phyloP scores from a whole-genome alignment of 2,888 invertebrate species.

The Beris chalybata region DNA sequence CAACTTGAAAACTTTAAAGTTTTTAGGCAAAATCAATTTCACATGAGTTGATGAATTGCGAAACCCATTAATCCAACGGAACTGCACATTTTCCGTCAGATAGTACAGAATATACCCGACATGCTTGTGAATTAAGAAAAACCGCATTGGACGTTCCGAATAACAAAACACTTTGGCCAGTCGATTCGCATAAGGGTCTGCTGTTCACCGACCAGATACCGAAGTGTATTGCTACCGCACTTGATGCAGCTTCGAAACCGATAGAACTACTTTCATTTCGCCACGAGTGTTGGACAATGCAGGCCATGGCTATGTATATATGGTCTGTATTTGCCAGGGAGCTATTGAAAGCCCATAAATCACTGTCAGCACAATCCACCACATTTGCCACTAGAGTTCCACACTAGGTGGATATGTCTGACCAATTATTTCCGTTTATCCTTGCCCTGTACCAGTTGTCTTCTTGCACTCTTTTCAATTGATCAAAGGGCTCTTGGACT shows the following conservation, averaged over 20 bases:
- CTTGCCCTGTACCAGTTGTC: conserved; percentile 13
- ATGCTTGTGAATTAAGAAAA: conserved; percentile 20
- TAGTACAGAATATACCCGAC: not conserved
- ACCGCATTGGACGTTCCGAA: conserved; percentile 24
- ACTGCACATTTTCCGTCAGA: too few species aligned
- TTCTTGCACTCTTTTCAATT: too few species aligned
- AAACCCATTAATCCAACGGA: too few species aligned
- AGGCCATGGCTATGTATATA: not conserved
- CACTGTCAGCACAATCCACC: conserved; percentile 37
- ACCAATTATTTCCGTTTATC: conserved; percentile 31
- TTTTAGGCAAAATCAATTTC: too few species aligned
- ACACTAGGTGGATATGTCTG: conserved; percentile 28
- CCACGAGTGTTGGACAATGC: conserved; percentile 21
- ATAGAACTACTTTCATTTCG: conserved; percentile 26
- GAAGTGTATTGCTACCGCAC: conserved; percentile 9
- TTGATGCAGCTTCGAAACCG: conserved; percentile 15
- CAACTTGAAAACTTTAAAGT: too few species aligned
- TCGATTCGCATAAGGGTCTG: conserved; percentile 13
- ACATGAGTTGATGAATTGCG: too few species aligned
- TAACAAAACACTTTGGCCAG: conserved; percentile 29
- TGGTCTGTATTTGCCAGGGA: not conserved
- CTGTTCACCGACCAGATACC: not conserved
- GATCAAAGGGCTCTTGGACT: too few species aligned
- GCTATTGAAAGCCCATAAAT: conserved; percentile 37
- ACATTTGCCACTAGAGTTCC: not conserved